These are phyloP conservation scores for Hypolimnas misippus DNA, from an alignment of 2,888 invertebrate genomes.

Conservation along the genomic window DNA sequence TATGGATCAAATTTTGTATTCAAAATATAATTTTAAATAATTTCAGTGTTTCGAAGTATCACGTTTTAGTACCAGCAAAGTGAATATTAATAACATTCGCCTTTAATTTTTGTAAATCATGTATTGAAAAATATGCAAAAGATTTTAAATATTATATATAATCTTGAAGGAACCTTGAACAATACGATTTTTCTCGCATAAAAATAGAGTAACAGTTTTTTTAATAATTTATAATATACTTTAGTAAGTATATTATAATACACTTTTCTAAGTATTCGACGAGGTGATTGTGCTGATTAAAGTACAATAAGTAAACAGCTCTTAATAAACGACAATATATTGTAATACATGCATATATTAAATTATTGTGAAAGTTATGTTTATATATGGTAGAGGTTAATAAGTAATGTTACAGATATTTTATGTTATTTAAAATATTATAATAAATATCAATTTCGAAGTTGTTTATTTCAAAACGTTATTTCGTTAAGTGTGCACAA, in stretches of 20 bases:
- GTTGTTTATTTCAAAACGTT: not conserved
- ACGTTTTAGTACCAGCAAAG: constrained; percentile 24
- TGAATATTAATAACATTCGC: not conserved
- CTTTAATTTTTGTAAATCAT: no score
- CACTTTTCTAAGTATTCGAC: not conserved
- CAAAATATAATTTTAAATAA: not conserved
- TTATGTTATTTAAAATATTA: not conserved
- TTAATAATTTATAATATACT: constrained; percentile 6
- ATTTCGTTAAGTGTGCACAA: not conserved
- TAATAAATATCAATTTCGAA: not conserved
- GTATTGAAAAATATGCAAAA: no score
- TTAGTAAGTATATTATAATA: not conserved
- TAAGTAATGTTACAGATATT: not conserved
- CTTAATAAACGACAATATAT: no score
- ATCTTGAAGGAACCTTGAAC: constrained; percentile 43
- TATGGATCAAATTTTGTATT: constrained; percentile 8
- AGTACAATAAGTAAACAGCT: no score
- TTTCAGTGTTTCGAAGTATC: not conserved
- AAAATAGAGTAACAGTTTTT: not conserved
- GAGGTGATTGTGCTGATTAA: no score
- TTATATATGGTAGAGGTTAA: no score
- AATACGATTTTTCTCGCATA: not conserved
- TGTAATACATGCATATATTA: no score
- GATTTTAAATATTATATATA: constrained; percentile 15
- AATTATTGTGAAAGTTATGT: no score